These are phyloP conservation scores for Odontesthes bonariensis DNA, from an alignment of 2,113 vertebrate genomes.

Conservation along the genomic window DNA sequence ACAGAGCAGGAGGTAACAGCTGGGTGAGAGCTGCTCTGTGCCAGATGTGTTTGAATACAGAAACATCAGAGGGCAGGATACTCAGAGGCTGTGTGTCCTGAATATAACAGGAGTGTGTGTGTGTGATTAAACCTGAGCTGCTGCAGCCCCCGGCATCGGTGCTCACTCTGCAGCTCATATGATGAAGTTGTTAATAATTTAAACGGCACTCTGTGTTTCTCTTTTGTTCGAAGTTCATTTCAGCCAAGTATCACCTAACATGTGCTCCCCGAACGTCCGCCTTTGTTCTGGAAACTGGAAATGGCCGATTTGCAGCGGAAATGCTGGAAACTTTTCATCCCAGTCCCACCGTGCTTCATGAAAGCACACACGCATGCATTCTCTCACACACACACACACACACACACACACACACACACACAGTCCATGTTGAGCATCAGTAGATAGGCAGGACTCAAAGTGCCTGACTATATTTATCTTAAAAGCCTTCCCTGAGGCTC, in stretches of 20 bases:
- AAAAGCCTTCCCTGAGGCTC: conserved; percentile 44
- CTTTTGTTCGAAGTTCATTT: not conserved
- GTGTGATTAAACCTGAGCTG: not conserved
- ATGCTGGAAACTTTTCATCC: conserved; percentile 10
- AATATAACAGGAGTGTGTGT: not conserved
- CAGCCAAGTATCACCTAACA: conserved; percentile 8
- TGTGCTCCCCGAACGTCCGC: not conserved
- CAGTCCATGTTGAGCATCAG: conserved; percentile 21
- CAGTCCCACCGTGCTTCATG: not conserved
- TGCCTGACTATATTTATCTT: conserved; percentile 64
- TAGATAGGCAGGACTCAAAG: conserved; percentile 13
- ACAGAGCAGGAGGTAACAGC: conserved; percentile 26
- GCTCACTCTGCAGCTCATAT: conserved; percentile 4
- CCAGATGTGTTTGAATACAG: not conserved
- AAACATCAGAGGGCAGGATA: not conserved
- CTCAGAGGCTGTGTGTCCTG: not conserved
- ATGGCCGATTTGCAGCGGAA: not conserved
- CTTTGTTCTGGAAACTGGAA: not conserved
- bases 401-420: conserved; percentile 4
- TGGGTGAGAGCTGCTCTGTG: not conserved
- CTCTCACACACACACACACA: conserved; percentile 3
- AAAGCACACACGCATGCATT: conserved; percentile 2
- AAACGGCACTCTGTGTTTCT: conserved; percentile 9
- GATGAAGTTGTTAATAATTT: conserved; percentile 59
- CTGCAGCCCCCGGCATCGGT: conserved; percentile 34